Conservation (phyloP, 2,113 vertebrate species). For the Hyla sarda region DNA sequence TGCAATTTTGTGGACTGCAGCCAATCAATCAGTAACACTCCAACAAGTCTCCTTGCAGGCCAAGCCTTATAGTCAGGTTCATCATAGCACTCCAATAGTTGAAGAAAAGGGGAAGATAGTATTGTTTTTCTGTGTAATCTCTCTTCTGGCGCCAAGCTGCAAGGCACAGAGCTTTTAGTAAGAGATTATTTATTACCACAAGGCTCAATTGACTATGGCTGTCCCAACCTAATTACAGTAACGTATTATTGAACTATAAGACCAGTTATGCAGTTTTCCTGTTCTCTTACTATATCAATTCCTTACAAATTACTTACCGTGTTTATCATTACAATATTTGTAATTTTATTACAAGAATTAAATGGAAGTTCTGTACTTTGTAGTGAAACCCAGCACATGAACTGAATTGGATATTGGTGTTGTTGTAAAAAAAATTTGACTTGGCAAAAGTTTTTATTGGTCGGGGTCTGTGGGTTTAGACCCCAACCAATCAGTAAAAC, state of each 20-base stretch:
- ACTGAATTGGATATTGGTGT: no score
- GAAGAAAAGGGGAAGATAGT: background rate
- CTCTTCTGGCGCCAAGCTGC: slow-evolving; percentile 1
- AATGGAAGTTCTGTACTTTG: no score
- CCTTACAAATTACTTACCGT: background rate
- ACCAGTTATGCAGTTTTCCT: background rate
- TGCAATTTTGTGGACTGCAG: no score
- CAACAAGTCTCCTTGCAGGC: background rate
- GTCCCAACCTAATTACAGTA: background rate
- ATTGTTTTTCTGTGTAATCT: slow-evolving; percentile 19
- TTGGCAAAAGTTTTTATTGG: no score
- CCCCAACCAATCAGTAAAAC: no score
- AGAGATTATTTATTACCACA: slow-evolving; percentile 10
- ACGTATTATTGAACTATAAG: background rate
- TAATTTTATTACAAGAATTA: no score
- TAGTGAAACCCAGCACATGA: no score
- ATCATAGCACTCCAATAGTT: background rate
- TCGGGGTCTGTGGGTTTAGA: no score
- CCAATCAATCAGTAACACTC: no score
- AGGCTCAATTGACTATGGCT: background rate
- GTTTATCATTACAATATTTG: no score
- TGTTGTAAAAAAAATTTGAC: no score
- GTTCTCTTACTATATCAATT: background rate
- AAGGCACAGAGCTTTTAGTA: slow-evolving; percentile 4
- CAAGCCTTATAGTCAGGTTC: background rate